A percentile compares a stretch with the other conserved stretches of the same genome.
Conservation (phyloP, 2,888 invertebrate species). For the Pomacea canaliculata region DNA sequence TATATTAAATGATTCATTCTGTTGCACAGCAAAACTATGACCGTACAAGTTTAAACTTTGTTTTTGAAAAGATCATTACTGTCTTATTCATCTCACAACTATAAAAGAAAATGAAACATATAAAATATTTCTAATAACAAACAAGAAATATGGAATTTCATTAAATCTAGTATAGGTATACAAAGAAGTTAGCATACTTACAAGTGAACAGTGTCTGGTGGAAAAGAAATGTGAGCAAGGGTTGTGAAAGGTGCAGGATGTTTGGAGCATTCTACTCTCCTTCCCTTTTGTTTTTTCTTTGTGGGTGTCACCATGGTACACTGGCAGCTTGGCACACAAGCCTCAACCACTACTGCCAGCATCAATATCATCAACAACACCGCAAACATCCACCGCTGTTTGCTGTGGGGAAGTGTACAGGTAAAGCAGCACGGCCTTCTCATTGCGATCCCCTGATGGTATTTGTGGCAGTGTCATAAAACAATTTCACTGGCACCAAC, state of each 20-base stretch:
- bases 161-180: no score
- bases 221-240: slow-evolving; percentile 39
- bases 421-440: neutral
- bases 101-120: no score
- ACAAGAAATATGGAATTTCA: no score
- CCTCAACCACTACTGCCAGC: slow-evolving; percentile 21
- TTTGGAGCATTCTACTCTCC: slow-evolving; percentile 49
- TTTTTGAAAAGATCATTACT: no score
- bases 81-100: no score
- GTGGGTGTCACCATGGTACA: slow-evolving; percentile 35
- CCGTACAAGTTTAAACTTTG: no score
- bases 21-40: no score
- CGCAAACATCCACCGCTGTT: slow-evolving; percentile 10
- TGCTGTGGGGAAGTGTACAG: neutral
- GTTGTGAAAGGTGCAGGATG: slow-evolving; percentile 45
- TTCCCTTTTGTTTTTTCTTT: slow-evolving; percentile 38
- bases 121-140: no score
- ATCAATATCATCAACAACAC: slow-evolving; percentile 15
- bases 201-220: slow-evolving; percentile 51
- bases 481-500: no score
- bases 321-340: slow-evolving; percentile 35
- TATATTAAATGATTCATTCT: no score
- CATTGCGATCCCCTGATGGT: no score
- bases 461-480: no score
- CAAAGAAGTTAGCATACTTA: slow-evolving; percentile 39